These are phyloP conservation scores for Nothocercus nigrocapillus DNA, from an alignment of 2,113 vertebrate species.

Conservation along the genomic window DNA sequence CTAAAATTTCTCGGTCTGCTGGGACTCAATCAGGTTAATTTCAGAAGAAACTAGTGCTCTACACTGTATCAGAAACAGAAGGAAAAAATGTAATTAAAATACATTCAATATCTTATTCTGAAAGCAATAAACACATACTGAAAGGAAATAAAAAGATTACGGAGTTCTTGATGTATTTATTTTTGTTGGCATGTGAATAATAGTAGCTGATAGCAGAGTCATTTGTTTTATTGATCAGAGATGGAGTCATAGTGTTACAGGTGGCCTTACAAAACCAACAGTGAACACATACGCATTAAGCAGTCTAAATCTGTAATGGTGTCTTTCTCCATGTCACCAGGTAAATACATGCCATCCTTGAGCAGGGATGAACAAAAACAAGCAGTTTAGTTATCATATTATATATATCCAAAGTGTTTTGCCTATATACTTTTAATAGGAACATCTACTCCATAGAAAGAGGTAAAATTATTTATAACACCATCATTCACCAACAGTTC, in stretches of 20 bases:
- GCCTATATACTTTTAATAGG: neutral
- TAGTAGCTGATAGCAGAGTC: neutral
- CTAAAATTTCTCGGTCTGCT: neutral
- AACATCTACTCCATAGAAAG: neutral
- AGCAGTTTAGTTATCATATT: neutral
- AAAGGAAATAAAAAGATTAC: neutral
- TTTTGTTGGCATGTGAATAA: constrained; percentile 3
- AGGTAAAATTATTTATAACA: neutral
- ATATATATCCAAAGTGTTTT: neutral
- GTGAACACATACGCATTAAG: neutral
- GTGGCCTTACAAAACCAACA: neutral
- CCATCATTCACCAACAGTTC: neutral
- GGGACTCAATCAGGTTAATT: neutral
- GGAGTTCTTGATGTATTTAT: constrained; percentile 1
- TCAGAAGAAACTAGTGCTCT: neutral
- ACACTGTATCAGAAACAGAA: neutral
- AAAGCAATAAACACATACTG: neutral
- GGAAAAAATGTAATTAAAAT: neutral
- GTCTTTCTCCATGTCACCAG: neutral
- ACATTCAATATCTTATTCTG: neutral
- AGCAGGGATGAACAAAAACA: rapidly evolving
- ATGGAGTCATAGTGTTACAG: neutral
- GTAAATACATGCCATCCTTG: neutral
- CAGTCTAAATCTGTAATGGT: neutral
- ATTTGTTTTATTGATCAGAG: neutral